Conservation (phyloP, 2,888 invertebrate genomes). For the Arenicola marina region DNA sequence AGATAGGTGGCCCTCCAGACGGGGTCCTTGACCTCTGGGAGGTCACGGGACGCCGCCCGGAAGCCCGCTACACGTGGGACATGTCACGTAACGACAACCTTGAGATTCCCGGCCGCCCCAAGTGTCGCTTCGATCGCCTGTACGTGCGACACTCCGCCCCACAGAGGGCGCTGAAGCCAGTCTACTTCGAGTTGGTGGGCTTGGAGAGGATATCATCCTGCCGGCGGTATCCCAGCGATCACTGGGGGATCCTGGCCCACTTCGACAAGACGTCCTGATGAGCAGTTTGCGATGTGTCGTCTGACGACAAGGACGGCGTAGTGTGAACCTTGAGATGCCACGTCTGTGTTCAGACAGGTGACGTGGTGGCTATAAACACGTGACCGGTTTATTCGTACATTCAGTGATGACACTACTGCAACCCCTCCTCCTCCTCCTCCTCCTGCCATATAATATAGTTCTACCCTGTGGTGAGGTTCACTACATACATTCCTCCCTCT, state of each 20-base stretch:
- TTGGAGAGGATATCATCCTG: constrained; percentile 63
- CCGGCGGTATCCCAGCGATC: constrained; percentile 66
- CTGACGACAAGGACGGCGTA: too few relatives aligned
- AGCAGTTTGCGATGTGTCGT: too few relatives aligned
- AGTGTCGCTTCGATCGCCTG: constrained; percentile 66
- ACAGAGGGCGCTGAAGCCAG: constrained; percentile 48
- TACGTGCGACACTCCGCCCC: constrained; percentile 57
- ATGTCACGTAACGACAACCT: constrained; percentile 66
- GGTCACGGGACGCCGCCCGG: constrained; percentile 64
- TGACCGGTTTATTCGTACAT: too few relatives aligned
- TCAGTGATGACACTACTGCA: too few relatives aligned
- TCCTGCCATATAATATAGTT: too few relatives aligned
- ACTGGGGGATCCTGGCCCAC: constrained; percentile 65
- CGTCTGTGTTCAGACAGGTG: too few relatives aligned
- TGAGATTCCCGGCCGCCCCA: constrained; percentile 57
- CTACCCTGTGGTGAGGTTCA: too few relatives aligned
- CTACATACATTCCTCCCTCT: too few relatives aligned
- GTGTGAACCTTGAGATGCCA: too few relatives aligned
- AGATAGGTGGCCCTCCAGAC: constrained; percentile 21
- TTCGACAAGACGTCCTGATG: constrained; percentile 45
- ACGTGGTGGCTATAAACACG: too few relatives aligned
- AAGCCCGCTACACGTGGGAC: constrained; percentile 68
- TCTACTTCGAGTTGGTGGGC: constrained; percentile 66
- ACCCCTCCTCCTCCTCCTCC: too few relatives aligned
- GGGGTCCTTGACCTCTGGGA: constrained; percentile 65